Evolutionary conservation across 30 jellyfish, hydroid and myxozoan genomes (phyloP), one percentile per base, ranked within the genome.

Genomic region (Aurelia aurita): DNA sequence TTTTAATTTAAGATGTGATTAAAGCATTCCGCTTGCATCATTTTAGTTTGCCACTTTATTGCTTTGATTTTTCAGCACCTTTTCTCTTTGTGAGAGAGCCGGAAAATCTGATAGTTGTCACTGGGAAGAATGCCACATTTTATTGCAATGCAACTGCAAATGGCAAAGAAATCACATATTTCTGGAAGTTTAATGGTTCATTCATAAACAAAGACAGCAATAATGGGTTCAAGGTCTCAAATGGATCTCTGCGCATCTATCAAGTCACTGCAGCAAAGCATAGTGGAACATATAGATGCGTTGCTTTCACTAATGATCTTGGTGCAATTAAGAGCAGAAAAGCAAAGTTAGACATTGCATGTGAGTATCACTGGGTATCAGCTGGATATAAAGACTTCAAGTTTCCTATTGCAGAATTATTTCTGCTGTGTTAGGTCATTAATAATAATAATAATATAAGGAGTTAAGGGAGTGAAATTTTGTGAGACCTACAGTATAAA

Each of bases 261-360:
- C 22, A 55, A 19, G 86, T 74, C 35, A 74, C 32, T 22, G 28
- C n/a, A 6, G 8, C 74, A 19, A 27, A 26, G 39, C 74, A 74
- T 35, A 55, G 54, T 54, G 86, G 86, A 11, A 32, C 34, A 9
- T 74, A 74, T 57, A 61, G 55, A 27, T 74, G 86, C 62, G 13
- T 74, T 35, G 86, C 86, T 21, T 12, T 74, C 21, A 16, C 4
- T 57, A 14, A 23, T 7, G 31, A 54, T 49, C 26, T 45, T 35
- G 86, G 86, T 34, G 55, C 86, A 5, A 57, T 74, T 2, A 58
- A 22, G 1, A 74, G 86, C 23, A 43, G 35, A 23, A n/a, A 62
- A 13, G 86, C 86, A 0, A 54, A 1, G 59, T 73, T 74, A 5
- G 7, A 55, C 4, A 22, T 74, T 8, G 86, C 86, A 54, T 74